Evolutionary conservation across 2,797 vertebrate species (phyloP).

Genomic region (Gambusia yucatana): DNA sequence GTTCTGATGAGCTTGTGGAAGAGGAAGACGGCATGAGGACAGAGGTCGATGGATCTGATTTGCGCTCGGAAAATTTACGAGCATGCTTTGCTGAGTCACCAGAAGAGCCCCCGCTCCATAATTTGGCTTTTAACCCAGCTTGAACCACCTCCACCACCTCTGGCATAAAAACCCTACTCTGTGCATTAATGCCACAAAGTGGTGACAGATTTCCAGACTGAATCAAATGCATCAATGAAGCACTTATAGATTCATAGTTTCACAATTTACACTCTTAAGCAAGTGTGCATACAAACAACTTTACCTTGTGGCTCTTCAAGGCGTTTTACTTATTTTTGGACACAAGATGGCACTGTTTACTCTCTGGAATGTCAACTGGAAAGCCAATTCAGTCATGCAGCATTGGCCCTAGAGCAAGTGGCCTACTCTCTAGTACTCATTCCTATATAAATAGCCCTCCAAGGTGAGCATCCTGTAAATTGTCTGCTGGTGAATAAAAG

Average conservation of each 20-base stretch:
- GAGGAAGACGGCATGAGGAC: background rate
- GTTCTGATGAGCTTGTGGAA: constrained; percentile 11
- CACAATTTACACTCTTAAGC: constrained; percentile 36
- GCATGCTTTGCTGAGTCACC: constrained; percentile 36
- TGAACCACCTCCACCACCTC: constrained; percentile 29
- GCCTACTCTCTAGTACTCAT: constrained; percentile 56
- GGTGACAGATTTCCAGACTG: constrained; percentile 15
- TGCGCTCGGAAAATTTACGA: constrained; percentile 23
- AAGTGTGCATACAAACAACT: constrained; percentile 25
- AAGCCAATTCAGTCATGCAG: constrained; percentile 52
- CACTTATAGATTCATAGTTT: constrained; percentile 29
- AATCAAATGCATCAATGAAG: constrained; percentile 28
- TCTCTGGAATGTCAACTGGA: constrained; percentile 22
- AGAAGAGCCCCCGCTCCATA: constrained; percentile 9
- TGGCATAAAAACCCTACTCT: constrained; percentile 20
- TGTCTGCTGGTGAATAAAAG: constrained; percentile 56
- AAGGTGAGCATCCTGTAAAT: constrained; percentile 71
- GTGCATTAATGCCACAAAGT: constrained; percentile 27
- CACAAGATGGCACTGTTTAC: constrained; percentile 71
- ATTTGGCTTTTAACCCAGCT: constrained; percentile 54
- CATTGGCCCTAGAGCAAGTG: constrained; percentile 57
- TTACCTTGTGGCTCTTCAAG: background rate
- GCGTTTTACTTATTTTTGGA: background rate
- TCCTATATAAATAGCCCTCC: constrained; percentile 70
- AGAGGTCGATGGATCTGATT: constrained; percentile 12